Base-by-base conservation (phyloP, 1,140 invertebrate genomes). In the Polypedilum vanderplanki region DNA sequence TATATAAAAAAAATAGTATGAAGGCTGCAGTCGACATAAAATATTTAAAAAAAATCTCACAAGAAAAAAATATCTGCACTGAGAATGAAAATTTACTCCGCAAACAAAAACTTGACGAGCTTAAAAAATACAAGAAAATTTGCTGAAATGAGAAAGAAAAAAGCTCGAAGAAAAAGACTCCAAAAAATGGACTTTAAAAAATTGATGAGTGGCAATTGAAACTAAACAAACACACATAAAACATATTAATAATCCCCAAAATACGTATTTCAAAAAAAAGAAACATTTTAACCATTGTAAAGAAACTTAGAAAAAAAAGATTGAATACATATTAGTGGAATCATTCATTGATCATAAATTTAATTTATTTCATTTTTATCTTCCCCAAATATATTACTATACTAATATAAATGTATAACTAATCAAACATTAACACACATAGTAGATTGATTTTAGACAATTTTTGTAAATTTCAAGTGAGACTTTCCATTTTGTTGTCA, bases 211-310 rank as follows among this genome's bases (percentile, higher is more conserved):
- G 65, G 65, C 65, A 70, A 70, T 70, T 70, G 65, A 70, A 70
- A 70, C 65, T 70, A 70, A 8, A 70, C n/a, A 22, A 33, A 33
- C 24, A 33, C 24, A 33, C 24, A 33, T 33, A 33, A n/a, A 20
- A 70, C 65, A 70, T 70, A 70, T 70, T 70, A 70, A 70, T 70
- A 70, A 20, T 70, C 65, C 65, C 65, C 65, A 70, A 57, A 70
- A 70, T 70, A 70, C 65, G 65, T 70, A 70, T 70, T 70, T 20
- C 65, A 18, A 70, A 18, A 18, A 70, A 70, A n/a, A 70, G 17
- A 70, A 70, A 70, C 17, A 70, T 57, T 57, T 57, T 57, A 57
- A 57, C 46, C 46, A 57, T 57, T 20, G 65, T 70, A 70, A 70
- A 70, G 46, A 57, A 33, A 33, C n/a, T 57, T 57, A 57, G 46